Evolutionary conservation across 2,888 invertebrate species (phyloP).

Genomic region (Halocaridina rubra): DNA sequence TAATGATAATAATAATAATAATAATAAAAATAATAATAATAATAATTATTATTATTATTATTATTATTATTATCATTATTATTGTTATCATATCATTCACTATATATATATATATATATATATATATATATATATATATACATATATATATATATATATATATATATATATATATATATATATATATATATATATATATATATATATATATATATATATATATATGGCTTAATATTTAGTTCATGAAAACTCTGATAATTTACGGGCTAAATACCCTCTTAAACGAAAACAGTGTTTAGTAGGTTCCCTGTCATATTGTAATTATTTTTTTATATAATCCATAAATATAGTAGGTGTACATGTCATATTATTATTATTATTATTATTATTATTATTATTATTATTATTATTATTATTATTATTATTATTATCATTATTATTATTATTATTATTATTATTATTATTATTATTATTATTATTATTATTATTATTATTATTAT

Average conservation of each 20-base stretch:
- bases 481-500: too few relatives aligned
- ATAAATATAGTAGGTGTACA: background rate
- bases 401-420: background rate
- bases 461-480: background rate
- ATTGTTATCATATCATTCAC: too few relatives aligned
- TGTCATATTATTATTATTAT: background rate
- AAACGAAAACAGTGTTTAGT: background rate
- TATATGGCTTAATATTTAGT: background rate
- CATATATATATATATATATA: too few relatives aligned
- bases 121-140: too few relatives aligned
- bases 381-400: background rate
- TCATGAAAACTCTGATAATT: too few relatives aligned
- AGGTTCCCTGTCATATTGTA: background rate
- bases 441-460: background rate
- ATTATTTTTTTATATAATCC: background rate
- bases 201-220: background rate
- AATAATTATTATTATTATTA: too few relatives aligned
- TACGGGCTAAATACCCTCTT: background rate
- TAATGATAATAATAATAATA: too few relatives aligned
- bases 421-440: background rate
- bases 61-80: too few relatives aligned
- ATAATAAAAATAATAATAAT: too few relatives aligned
- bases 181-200: background rate
- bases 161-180: too few relatives aligned
- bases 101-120: too few relatives aligned